phyloP scores from a whole-genome alignment of 2,888 invertebrate genomes.

The Lissonota sp. region DNA sequence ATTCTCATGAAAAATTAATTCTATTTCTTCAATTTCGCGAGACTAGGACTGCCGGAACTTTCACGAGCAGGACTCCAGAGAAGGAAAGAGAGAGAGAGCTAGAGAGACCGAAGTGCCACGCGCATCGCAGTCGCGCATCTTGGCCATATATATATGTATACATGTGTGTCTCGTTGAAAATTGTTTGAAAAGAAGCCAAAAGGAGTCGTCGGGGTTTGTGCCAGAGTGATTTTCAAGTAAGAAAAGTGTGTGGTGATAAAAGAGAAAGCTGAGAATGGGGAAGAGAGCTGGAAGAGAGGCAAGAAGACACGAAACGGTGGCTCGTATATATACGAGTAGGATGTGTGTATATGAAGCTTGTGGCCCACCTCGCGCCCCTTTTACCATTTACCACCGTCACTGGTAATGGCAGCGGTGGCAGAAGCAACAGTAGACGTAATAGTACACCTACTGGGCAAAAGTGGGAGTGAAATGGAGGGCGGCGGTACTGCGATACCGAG shows the following conservation, averaged over 20 bases:
- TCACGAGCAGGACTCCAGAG: too few relatives aligned
- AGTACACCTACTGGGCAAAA: slow-evolving; percentile 25
- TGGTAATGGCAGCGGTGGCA: slow-evolving; percentile 15
- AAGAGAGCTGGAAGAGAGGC: too few relatives aligned
- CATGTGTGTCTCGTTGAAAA: not conserved
- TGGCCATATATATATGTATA: not conserved
- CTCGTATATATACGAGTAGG: slow-evolving; percentile 21
- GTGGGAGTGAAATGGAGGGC: not conserved
- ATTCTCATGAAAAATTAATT: not conserved
- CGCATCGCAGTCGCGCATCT: not conserved
- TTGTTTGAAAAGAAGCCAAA: slow-evolving; percentile 39
- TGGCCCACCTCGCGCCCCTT: too few relatives aligned
- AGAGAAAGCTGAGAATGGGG: too few relatives aligned
- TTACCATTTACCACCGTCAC: not conserved
- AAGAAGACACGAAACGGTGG: not conserved
- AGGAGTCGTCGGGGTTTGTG: slow-evolving; percentile 4
- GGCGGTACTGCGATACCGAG: slow-evolving; percentile 5
- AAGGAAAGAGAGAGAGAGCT: not conserved
- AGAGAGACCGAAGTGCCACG: not conserved
- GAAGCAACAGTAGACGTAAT: slow-evolving; percentile 10
- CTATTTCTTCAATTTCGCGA: not conserved
- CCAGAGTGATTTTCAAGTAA: slow-evolving; percentile 41
- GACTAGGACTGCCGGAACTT: too few relatives aligned
- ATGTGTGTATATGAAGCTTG: not conserved
- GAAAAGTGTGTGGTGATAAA: not conserved